These are phyloP conservation scores for Crossocerus cetratus DNA, from an alignment of 2,888 invertebrate genomes.

Conservation along the genomic window DNA sequence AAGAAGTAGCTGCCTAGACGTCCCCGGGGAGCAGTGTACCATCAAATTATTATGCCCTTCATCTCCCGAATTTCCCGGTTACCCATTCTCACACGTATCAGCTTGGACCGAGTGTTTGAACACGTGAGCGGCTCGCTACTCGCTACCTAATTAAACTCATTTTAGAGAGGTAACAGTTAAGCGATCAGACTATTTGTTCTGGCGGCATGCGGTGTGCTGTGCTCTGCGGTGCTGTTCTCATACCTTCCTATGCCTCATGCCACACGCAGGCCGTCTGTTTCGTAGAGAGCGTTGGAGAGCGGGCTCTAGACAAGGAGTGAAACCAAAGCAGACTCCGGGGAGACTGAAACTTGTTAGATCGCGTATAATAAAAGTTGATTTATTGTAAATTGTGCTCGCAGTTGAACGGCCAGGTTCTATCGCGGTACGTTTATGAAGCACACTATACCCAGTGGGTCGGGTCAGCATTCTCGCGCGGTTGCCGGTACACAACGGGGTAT, in stretches of 20 bases:
- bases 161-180: conserved; percentile 51
- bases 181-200: conserved; percentile 54
- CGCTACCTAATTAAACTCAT: conserved; percentile 41
- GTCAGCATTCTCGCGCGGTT: conserved; percentile 35
- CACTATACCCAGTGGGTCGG: conserved; percentile 24
- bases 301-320: no score
- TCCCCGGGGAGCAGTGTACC: no score
- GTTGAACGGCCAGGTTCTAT: no score
- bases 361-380: conserved; percentile 18
- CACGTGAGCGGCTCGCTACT: conserved; percentile 49
- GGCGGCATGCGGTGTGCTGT: no score
- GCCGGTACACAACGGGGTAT: conserved; percentile 43
- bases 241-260: conserved; percentile 1
- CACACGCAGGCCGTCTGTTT: conserved; percentile 9
- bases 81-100: conserved; percentile 25
- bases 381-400: conserved; percentile 5
- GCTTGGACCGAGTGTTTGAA: conserved; percentile 48
- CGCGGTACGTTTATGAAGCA: no score
- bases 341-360: background rate
- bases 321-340: no score
- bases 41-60: conserved; percentile 1
- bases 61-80: background rate
- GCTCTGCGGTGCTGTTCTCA: no score
- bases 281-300: no score
- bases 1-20: no score